phyloP scores from a whole-genome alignment of 2,888 invertebrate species.

The Dastarcus helophoroides region DNA sequence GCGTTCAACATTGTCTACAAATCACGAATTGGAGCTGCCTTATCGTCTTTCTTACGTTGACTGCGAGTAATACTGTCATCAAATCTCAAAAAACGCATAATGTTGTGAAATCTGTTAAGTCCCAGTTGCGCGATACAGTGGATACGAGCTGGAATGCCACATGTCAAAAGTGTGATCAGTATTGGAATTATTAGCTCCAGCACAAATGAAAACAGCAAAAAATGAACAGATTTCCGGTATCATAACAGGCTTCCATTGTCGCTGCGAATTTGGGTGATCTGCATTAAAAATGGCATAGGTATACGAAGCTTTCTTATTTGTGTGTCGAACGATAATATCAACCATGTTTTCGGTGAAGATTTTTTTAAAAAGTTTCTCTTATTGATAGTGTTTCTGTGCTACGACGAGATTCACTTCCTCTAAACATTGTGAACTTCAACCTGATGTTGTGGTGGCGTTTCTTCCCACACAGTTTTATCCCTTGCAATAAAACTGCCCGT shows the following conservation, averaged over 20 bases:
- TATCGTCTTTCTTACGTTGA: conserved; percentile 17
- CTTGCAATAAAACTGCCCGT: too few relatives aligned
- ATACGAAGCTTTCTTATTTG: conserved; percentile 1
- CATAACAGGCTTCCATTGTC: conserved; percentile 4
- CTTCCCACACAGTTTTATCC: too few relatives aligned
- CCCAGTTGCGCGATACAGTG: conserved; percentile 15
- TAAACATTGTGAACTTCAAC: conserved; percentile 4
- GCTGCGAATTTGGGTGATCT: neutral
- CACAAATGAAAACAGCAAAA: conserved; percentile 15
- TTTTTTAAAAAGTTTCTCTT: conserved; percentile 6
- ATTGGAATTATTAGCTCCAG: conserved; percentile 15
- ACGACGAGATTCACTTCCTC: conserved; percentile 3
- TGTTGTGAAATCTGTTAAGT: conserved; percentile 14
- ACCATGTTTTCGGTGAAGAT: conserved; percentile 2
- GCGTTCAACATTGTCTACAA: conserved; percentile 17
- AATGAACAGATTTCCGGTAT: conserved; percentile 13
- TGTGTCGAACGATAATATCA: conserved; percentile 2
- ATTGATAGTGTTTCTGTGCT: conserved; percentile 3
- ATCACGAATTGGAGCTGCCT: conserved; percentile 20
- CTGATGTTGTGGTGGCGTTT: conserved; percentile 1
- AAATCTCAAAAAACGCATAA: conserved; percentile 23
- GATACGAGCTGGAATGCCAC: conserved; percentile 15
- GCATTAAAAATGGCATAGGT: neutral
- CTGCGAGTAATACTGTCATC: conserved; percentile 21
- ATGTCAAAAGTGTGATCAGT: conserved; percentile 16